Conservation (phyloP, 2,797 vertebrate genomes). For the Acanthurus leucopareius region DNA sequence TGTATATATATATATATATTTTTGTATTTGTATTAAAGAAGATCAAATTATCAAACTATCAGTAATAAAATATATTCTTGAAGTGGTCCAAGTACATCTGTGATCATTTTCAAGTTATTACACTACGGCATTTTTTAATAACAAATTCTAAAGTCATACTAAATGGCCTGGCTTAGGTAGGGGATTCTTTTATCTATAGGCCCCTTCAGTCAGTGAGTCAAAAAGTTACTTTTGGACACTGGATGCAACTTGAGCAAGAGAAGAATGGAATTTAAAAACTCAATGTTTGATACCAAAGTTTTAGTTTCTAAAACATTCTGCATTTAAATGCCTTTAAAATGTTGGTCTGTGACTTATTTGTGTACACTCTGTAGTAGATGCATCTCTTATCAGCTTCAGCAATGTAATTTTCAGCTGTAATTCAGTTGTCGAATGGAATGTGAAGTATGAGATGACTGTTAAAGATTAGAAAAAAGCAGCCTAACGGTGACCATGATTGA, state of each 20-base stretch:
- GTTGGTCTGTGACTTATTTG: constrained; percentile 11
- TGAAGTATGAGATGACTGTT: constrained; percentile 52
- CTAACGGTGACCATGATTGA: constrained; percentile 21
- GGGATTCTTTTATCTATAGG: too few species aligned
- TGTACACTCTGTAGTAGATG: not conserved
- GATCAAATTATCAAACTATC: too few species aligned
- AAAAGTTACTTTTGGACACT: too few species aligned
- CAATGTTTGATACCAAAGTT: not conserved
- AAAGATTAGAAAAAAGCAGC: constrained; percentile 45
- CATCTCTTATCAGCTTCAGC: constrained; percentile 42
- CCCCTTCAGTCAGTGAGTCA: too few species aligned
- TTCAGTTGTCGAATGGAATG: constrained; percentile 50
- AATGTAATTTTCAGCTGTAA: constrained; percentile 52
- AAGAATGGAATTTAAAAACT: not conserved
- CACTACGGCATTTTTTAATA: too few species aligned
- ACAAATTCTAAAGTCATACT: too few species aligned
- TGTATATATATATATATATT: too few species aligned
- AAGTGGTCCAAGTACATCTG: too few species aligned
- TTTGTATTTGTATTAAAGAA: too few species aligned
- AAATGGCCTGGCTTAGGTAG: too few species aligned
- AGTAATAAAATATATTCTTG: too few species aligned
- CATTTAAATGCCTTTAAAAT: constrained; percentile 21
- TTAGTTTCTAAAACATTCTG: not conserved
- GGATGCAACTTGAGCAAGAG: constrained; percentile 2
- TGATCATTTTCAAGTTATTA: too few species aligned